Evolutionary conservation across 2,797 vertebrate genomes (phyloP).

Genomic region (Mastacembelus armatus): DNA sequence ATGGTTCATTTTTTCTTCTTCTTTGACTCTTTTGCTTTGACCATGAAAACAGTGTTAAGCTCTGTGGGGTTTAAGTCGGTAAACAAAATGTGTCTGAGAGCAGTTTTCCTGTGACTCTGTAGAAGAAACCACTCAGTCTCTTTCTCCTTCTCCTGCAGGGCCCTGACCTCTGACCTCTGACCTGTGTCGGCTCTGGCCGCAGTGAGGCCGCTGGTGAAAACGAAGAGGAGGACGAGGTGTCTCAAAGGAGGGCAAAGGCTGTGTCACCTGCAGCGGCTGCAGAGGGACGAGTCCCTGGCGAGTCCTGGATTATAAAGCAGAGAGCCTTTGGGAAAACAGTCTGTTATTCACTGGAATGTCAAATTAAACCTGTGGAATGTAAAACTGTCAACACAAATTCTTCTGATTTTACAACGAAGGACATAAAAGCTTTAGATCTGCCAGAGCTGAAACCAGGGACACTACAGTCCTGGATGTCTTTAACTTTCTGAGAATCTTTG

Average conservation of each 20-base stretch:
- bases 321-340: not conserved
- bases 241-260: conserved; percentile 22
- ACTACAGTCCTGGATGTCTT: no score
- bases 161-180: conserved; percentile 29
- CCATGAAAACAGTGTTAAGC: no score
- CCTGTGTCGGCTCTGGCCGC: not conserved
- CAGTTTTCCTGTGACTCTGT: no score
- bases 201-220: not conserved
- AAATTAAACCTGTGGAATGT: not conserved
- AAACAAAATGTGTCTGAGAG: no score
- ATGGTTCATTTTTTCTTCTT: no score
- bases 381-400: no score
- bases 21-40: no score
- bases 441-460: not conserved
- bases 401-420: not conserved
- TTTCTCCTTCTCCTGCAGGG: conserved; percentile 33
- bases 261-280: not conserved
- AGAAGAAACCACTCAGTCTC: not conserved
- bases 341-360: fast-evolving
- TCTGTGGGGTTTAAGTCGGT: no score
- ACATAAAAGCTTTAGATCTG: not conserved
- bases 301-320: not conserved
- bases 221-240: conserved; percentile 8
- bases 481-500: no score
- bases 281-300: not conserved